Conservation (phyloP, 2,888 invertebrate species). For the Sesamia inferens region DNA sequence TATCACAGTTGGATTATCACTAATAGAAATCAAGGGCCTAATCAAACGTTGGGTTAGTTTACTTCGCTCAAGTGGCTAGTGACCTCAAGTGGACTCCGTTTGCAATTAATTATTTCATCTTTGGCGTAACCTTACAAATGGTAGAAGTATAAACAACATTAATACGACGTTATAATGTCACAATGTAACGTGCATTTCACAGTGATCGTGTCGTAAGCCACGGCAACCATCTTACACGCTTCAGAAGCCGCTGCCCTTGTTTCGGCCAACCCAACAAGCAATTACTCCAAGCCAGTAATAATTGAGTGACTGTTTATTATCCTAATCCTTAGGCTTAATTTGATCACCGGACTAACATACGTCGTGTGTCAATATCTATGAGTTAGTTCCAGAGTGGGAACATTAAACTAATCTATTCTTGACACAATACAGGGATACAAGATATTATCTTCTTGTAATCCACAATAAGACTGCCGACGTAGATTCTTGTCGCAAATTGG, state of each 20-base stretch:
- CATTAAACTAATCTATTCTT: slow-evolving; percentile 54
- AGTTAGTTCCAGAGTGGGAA: slow-evolving; percentile 30
- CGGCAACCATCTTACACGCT: slow-evolving; percentile 25
- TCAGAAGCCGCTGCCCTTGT: slow-evolving; percentile 31
- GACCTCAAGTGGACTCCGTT: slow-evolving; percentile 6
- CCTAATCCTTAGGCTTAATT: slow-evolving; percentile 59
- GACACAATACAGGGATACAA: slow-evolving; percentile 28
- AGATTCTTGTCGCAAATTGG: slow-evolving; percentile 53
- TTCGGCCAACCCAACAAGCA: slow-evolving; percentile 40
- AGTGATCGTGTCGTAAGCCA: slow-evolving; percentile 29
- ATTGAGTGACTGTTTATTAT: slow-evolving; percentile 59
- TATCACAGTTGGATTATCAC: slow-evolving; percentile 16
- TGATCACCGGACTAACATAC: slow-evolving; percentile 51
- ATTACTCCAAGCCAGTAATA: slow-evolving; percentile 54
- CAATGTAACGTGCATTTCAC: slow-evolving; percentile 23
- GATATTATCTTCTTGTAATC: slow-evolving; percentile 53
- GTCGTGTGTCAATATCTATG: slow-evolving; percentile 51
- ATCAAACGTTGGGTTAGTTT: slow-evolving; percentile 22
- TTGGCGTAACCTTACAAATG: slow-evolving; percentile 7
- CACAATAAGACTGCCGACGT: slow-evolving; percentile 44
- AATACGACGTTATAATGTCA: slow-evolving; percentile 33
- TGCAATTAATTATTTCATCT: slow-evolving; percentile 38
- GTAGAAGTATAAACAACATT: slow-evolving; percentile 21
- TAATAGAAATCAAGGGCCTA: slow-evolving; percentile 26
- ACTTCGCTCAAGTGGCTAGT: slow-evolving; percentile 19